These are phyloP conservation scores for Colletes collaris DNA, from an alignment of 2,888 invertebrate genomes.

Conservation along the genomic window DNA sequence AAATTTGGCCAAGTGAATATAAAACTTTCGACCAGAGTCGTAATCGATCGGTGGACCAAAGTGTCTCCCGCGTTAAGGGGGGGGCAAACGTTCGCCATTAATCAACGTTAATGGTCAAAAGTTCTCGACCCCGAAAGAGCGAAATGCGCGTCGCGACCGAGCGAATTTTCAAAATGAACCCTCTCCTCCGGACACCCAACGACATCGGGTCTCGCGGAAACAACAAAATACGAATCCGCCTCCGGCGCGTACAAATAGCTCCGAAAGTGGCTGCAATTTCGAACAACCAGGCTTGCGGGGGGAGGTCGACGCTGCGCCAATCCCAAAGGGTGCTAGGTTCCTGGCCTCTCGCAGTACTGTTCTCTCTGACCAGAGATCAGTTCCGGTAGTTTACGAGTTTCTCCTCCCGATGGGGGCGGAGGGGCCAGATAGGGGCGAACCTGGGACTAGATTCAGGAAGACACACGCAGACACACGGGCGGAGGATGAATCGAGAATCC, in stretches of 20 bases:
- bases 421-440: background rate
- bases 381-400: slow-evolving; percentile 69
- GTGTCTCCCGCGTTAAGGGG: too few relatives aligned
- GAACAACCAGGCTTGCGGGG: slow-evolving; percentile 35
- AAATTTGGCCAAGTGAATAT: too few relatives aligned
- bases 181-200: background rate
- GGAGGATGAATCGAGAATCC: slow-evolving; percentile 10
- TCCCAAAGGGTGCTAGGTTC: slow-evolving; percentile 36
- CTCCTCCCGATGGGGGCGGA: slow-evolving; percentile 29
- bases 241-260: slow-evolving; percentile 53
- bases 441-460: background rate
- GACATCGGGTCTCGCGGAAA: slow-evolving; percentile 30
- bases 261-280: slow-evolving; percentile 65
- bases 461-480: background rate
- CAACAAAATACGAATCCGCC: slow-evolving; percentile 55
- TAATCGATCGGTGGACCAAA: background rate
- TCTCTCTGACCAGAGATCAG: slow-evolving; percentile 61
- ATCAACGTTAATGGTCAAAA: slow-evolving; percentile 8
- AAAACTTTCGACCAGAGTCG: too few relatives aligned
- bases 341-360: slow-evolving; percentile 42
- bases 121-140: background rate
- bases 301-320: slow-evolving; percentile 10
- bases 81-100: background rate
- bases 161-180: slow-evolving; percentile 38
- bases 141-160: background rate